Evolutionary conservation across 1,140 invertebrate species (phyloP), one percentile per base, ranked within the genome.

Genomic region (Alviniconcha marisindica): DNA sequence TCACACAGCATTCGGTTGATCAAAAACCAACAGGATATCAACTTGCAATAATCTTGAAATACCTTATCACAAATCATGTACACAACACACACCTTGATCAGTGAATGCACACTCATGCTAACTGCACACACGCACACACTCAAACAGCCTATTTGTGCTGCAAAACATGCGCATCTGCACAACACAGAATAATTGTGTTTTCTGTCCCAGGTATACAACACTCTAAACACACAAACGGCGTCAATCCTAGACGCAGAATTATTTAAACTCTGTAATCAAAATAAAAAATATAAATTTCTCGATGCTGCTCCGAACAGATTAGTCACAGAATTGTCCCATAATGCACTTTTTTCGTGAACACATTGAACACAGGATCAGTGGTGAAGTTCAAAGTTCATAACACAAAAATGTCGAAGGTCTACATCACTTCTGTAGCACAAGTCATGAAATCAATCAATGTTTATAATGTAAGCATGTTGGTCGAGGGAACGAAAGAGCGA

Each of bases 331-430:
- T 40, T 71, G 69, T 71, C 69, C 1, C 15, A 71, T 71, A 71
- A 71, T 71, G 69, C 69, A 71, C 69, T 71, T 71, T 71, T 71
- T 71, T 71, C 40, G 69, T 71, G 69, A 71, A 71, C 69, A 5
- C 33, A 71, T 71, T 71, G 69, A 71, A 71, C 69, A 71, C 69
- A 71, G 69, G 36, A 71, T 71, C 69, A 71, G 69, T 71, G 69
- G 69, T 40, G 69, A 71, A 71, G 69, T 71, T 71, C 63, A 31
- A 71, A 71, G 69, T 40, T 7, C 69, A 71, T 71, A 71, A 71
- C 69, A 71, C 69, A 71, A 69, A 69, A 66, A 33, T 10, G 44
- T 48, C 44, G 18, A 48, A 48, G 5, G 44, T 48, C 44, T 48
- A 48, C 44, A 48, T 48, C 44, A 48, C n/a, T 60, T 60, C 24